Conservation (phyloP, 2,888 invertebrate species). For the Idaea dimidiata region DNA sequence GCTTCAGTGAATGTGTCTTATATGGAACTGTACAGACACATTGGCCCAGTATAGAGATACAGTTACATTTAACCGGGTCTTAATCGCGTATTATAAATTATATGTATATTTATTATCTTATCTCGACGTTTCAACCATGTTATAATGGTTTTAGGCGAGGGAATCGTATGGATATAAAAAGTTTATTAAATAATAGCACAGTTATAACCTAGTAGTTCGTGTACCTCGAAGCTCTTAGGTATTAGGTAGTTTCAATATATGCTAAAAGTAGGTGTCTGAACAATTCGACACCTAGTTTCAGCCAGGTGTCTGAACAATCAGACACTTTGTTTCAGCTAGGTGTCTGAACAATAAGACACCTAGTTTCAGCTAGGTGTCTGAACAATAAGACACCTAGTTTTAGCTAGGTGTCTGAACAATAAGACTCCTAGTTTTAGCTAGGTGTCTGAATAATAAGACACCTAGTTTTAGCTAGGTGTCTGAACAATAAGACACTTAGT, state of each 20-base stretch:
- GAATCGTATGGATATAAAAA: too few species aligned
- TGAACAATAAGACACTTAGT: too few species aligned
- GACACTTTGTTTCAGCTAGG: too few species aligned
- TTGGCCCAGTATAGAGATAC: neutral
- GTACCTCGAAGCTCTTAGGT: neutral
- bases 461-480: too few species aligned
- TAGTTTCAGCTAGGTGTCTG: constrained; percentile 25
- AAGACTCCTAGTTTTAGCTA: too few species aligned
- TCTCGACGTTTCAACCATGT: too few species aligned
- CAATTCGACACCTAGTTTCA: too few species aligned
- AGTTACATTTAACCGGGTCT: too few species aligned
- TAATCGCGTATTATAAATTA: neutral
- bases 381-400: too few species aligned
- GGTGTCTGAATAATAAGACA: constrained; percentile 24
- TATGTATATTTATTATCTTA: too few species aligned
- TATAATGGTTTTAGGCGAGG: too few species aligned
- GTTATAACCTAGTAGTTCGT: neutral
- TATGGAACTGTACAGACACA: constrained; percentile 35
- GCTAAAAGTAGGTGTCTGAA: constrained; percentile 26
- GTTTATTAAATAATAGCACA: neutral
- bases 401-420: constrained; percentile 26
- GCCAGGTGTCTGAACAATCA: constrained; percentile 25
- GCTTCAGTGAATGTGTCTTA: constrained; percentile 11
- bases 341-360: too few species aligned
- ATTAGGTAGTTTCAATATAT: neutral